phyloP scores from a whole-genome alignment of 2,113 vertebrate genomes.

The Gasterosteus aculeatus region DNA sequence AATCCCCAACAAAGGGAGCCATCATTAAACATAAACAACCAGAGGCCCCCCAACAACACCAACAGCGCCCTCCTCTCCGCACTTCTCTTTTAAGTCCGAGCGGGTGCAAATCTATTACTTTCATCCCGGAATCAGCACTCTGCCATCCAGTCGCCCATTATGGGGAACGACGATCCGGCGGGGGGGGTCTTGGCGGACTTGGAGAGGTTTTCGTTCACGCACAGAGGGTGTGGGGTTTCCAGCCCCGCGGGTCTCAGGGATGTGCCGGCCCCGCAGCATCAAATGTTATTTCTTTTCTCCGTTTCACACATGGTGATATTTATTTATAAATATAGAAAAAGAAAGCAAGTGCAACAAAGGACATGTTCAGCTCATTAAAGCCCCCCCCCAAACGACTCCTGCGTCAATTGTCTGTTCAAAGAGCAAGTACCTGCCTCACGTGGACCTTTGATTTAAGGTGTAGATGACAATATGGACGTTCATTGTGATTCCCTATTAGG shows the following conservation, averaged over 20 bases:
- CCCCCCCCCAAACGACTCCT: constrained; percentile 33
- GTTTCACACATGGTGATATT: constrained; percentile 41
- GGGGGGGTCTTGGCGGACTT: constrained; percentile 12
- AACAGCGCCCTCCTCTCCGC: constrained; percentile 49
- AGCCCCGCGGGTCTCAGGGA: constrained; percentile 12
- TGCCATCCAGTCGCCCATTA: constrained; percentile 46
- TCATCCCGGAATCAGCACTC: constrained; percentile 57
- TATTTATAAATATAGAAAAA: constrained; percentile 24
- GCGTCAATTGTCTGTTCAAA: constrained; percentile 45
- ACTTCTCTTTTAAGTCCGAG: constrained; percentile 61
- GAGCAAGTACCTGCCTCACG: constrained; percentile 55
- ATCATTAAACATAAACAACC: constrained; percentile 80
- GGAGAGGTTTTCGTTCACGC: constrained; percentile 20
- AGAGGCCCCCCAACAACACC: constrained; percentile 69
- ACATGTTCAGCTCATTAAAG: not conserved
- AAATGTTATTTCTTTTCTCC: constrained; percentile 31
- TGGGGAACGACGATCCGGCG: constrained; percentile 57
- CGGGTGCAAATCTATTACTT: constrained; percentile 70
- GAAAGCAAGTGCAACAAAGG: not conserved
- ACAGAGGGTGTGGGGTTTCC: constrained; percentile 33
- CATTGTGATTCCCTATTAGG: not conserved
- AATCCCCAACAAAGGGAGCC: constrained; percentile 79
- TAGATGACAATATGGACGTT: not conserved
- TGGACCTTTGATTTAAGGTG: constrained; percentile 29
- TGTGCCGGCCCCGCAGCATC: constrained; percentile 6